Percentiles rank a stretch among this genome's conserved stretches.
Evolutionary conservation across 2,113 vertebrate genomes (phyloP).

Genomic region (Speoplatyrhinus poulsoni): DNA sequence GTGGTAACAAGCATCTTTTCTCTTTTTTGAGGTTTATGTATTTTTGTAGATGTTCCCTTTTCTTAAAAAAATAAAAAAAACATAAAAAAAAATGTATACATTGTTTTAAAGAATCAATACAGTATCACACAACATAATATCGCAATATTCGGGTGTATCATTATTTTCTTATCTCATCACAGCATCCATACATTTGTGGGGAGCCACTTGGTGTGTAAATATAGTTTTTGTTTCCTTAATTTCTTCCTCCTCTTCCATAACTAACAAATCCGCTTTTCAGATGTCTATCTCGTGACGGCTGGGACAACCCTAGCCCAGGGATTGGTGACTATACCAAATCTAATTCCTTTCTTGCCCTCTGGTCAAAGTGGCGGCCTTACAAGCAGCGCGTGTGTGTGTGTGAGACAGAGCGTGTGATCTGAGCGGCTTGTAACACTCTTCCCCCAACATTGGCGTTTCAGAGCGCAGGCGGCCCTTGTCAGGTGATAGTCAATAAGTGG

Average conservation of each 20-base stretch:
- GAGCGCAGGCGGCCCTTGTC: slow-evolving; percentile 90
- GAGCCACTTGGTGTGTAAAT: slow-evolving; percentile 5
- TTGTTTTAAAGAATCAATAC: too few relatives aligned
- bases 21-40: too few relatives aligned
- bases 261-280: slow-evolving; percentile 75
- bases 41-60: too few relatives aligned
- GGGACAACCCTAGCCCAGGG: slow-evolving; percentile 42
- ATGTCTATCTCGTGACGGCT: slow-evolving; percentile 58
- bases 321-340: slow-evolving; percentile 62
- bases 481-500: slow-evolving; percentile 99
- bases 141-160: too few relatives aligned
- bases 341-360: slow-evolving; percentile 49
- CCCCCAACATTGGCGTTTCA: slow-evolving; percentile 97
- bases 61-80: too few relatives aligned
- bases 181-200: neutral
- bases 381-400: slow-evolving; percentile 14
- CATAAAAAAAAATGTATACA: too few relatives aligned
- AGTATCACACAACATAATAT: too few relatives aligned
- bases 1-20: too few relatives aligned
- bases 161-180: neutral
- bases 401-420: slow-evolving; percentile 29
- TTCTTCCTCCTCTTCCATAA: slow-evolving; percentile 17
- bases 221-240: neutral
- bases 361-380: slow-evolving; percentile 33
- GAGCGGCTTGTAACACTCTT: slow-evolving; percentile 69